Evolutionary conservation across 1,140 invertebrate genomes (phyloP).

Genomic region (Drosophila ficusphila): DNA sequence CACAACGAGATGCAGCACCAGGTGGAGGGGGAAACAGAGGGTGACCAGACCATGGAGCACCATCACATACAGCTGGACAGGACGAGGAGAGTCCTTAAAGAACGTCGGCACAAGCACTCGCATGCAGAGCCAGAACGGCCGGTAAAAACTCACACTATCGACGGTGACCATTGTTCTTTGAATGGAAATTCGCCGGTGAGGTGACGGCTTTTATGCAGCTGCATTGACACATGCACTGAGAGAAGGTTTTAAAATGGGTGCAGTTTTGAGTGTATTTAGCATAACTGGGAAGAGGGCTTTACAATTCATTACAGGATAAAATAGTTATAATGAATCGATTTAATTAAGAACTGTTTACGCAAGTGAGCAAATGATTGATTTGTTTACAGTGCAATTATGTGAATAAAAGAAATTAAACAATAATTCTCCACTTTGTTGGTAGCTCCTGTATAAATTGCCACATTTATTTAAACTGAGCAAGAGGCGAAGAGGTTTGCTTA

Average conservation of each 20-base stretch:
- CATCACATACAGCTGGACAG: constrained; percentile 9
- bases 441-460: too few species aligned
- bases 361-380: too few species aligned
- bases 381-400: too few species aligned
- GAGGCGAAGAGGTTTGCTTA: too few species aligned
- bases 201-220: constrained; percentile 26
- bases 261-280: too few species aligned
- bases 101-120: constrained; percentile 42
- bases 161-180: constrained; percentile 27
- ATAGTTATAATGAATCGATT: too few species aligned
- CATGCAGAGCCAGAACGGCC: constrained; percentile 55
- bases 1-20: constrained; percentile 38
- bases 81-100: constrained; percentile 16
- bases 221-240: not conserved
- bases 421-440: too few species aligned
- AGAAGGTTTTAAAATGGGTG: too few species aligned
- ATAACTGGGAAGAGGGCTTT: too few species aligned
- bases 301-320: too few species aligned
- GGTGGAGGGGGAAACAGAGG: constrained; percentile 50
- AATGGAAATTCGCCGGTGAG: not conserved
- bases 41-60: constrained; percentile 46
- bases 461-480: not conserved
- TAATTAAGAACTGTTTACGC: too few species aligned
- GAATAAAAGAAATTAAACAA: too few species aligned
- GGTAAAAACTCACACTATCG: constrained; percentile 54